Evolutionary conservation across 2,797 vertebrate species (phyloP), one percentile per base, ranked within the genome.

Genomic region (Oreochromis grahami): DNA sequence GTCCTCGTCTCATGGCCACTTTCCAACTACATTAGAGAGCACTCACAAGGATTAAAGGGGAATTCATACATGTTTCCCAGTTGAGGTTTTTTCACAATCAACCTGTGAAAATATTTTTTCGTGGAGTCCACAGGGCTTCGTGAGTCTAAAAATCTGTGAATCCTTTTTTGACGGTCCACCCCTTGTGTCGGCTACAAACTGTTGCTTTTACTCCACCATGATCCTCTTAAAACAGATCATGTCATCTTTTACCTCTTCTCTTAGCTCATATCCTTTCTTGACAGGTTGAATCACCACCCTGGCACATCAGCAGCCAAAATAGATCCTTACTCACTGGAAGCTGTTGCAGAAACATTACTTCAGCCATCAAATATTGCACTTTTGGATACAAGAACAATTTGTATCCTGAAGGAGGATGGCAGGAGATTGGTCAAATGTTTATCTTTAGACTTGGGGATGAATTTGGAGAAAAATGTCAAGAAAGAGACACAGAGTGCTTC

Each of bases 371-470:
- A 29, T 32, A 32, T 58, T 80, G 21, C 56, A 21, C 24, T 14
- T 36, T 86, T 70, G 7, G 50, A 70, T 79, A 58, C 41, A 15
- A 56, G 51, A 86, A 26, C 48, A 45, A 13, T 41, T 48, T 79
- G 32, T 77, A 26, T 79, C 79, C 19, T 34, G 76, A 11, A 60
- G 77, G 29, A 79, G 8, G 60, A 32, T 52, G 80, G 76, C 36
- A 32, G 78, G n/a, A 56, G 76, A 56, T 4, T 14, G 52, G 34
- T 78, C 70, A 74, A 74, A 50, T 74, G 26, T 74, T 74, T 74
- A 74, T 50, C 26, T 74, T 74, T 74, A 55, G 26, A 81, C 51
- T 65, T 45, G 36, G 79, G 26, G 58, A 85, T 38, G 32, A 63
- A 13, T 26, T 78, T 26, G 65, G 38, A 68, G 76, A 70, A 58